These are phyloP conservation scores for Nowickia ferox DNA, from an alignment of 2,888 invertebrate genomes.

Conservation along the genomic window DNA sequence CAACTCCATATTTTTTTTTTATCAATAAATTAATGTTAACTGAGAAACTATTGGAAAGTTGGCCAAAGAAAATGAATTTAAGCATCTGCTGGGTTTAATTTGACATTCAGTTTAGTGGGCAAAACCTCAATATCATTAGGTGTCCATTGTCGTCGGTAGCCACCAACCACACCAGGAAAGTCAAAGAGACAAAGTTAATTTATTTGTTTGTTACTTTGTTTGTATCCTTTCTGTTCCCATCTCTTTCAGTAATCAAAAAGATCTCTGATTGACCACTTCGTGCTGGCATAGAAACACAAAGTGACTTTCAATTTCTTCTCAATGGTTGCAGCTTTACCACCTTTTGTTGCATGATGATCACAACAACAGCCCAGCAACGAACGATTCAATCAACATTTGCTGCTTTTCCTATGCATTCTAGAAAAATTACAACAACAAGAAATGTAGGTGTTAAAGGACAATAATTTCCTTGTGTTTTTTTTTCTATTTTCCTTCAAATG, in stretches of 20 bases:
- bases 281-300: constrained; percentile 20
- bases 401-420: constrained; percentile 6
- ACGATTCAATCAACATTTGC: constrained; percentile 28
- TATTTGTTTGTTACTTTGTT: constrained; percentile 48
- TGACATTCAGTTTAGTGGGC: constrained; percentile 68
- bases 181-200: constrained; percentile 61
- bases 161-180: constrained; percentile 8
- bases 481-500: constrained; percentile 11
- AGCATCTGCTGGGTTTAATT: constrained; percentile 68
- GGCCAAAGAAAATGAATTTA: not conserved
- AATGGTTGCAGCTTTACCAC: constrained; percentile 65
- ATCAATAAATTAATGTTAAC: constrained; percentile 25
- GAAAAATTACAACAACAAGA: not conserved
- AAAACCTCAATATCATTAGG: constrained; percentile 69
- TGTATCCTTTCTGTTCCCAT: constrained; percentile 35
- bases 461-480: constrained; percentile 49
- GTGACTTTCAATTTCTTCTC: constrained; percentile 47
- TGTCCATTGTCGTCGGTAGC: constrained; percentile 48
- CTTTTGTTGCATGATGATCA: constrained; percentile 46
- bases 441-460: constrained; percentile 69
- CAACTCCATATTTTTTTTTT: constrained; percentile 16
- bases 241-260: constrained; percentile 58
- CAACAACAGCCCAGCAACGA: constrained; percentile 8
- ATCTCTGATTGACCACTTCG: constrained; percentile 67
- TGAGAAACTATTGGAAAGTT: not conserved